A percentile compares a stretch with the other conserved stretches of the same genome.
Conservation (phyloP, 2,888 invertebrate genomes). For the Mantis religiosa region DNA sequence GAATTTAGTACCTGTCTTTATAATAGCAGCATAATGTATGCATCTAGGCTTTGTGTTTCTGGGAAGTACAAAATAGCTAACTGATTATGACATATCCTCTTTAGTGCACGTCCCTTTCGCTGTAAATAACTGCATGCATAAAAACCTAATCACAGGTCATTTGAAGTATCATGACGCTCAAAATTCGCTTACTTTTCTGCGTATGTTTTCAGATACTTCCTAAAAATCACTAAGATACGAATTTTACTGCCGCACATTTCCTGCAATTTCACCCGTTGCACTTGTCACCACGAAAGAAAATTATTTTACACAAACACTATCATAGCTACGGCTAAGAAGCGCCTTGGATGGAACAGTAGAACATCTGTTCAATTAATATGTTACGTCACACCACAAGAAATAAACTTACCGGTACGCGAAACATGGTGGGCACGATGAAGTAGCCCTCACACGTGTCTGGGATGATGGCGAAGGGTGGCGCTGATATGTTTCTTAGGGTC, state of each 20-base stretch:
- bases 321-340: neutral
- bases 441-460: conserved; percentile 73
- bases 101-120: neutral
- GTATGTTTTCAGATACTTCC: neutral
- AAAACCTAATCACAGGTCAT: too few species aligned
- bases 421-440: conserved; percentile 82
- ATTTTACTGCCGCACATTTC: neutral
- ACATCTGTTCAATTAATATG: neutral
- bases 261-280: neutral
- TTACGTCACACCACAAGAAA: neutral
- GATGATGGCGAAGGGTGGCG: conserved; percentile 75
- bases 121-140: neutral
- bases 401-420: conserved; percentile 69
- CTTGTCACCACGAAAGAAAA: neutral
- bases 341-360: neutral
- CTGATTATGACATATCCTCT: neutral
- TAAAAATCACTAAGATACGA: neutral
- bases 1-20: too few species aligned
- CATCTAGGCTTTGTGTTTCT: too few species aligned
- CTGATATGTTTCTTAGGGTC: conserved; percentile 72
- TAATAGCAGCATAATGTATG: too few species aligned
- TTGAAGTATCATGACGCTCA: neutral
- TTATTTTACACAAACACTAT: neutral
- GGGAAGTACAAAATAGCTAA: neutral
- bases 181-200: neutral